phyloP scores from a whole-genome alignment of 2,888 invertebrate genomes.

The Perdita meconis region DNA sequence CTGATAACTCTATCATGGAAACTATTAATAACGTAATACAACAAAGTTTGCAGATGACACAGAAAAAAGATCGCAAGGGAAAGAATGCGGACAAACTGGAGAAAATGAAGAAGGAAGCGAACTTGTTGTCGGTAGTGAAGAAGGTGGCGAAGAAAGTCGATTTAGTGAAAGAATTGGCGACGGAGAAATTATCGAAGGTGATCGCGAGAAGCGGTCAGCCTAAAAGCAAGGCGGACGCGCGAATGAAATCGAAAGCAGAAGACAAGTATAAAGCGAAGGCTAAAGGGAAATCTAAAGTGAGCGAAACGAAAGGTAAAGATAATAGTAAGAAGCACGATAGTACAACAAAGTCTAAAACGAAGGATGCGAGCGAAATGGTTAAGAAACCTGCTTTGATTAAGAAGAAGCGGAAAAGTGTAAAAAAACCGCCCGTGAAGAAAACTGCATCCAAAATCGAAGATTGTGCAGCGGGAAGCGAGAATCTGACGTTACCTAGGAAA shows the following conservation, averaged over 20 bases:
- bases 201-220: conserved; percentile 58
- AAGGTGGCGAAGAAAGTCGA: conserved; percentile 84
- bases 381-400: conserved; percentile 72
- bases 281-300: conserved; percentile 52
- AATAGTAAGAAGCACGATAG: conserved; percentile 54
- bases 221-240: conserved; percentile 64
- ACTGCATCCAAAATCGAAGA: conserved; percentile 79
- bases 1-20: conserved; percentile 81
- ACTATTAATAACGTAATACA: conserved; percentile 81
- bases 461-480: conserved; percentile 81
- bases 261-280: conserved; percentile 66
- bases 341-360: conserved; percentile 57
- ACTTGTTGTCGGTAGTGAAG: conserved; percentile 74
- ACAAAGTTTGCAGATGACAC: conserved; percentile 80
- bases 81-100: conserved; percentile 72
- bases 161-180: conserved; percentile 77
- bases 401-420: conserved; percentile 84
- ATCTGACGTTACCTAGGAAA: conserved; percentile 81
- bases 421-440: conserved; percentile 81
- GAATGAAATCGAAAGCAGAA: conserved; percentile 56
- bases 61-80: conserved; percentile 77
- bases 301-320: conserved; percentile 55
- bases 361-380: conserved; percentile 41
- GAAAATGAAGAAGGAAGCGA: conserved; percentile 70
- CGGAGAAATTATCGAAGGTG: conserved; percentile 71